Percentiles rank a stretch among this genome's conserved stretches.
phyloP scores from a whole-genome alignment of 2,797 vertebrate species.

The Xiphorhynchus erythropygius region DNA sequence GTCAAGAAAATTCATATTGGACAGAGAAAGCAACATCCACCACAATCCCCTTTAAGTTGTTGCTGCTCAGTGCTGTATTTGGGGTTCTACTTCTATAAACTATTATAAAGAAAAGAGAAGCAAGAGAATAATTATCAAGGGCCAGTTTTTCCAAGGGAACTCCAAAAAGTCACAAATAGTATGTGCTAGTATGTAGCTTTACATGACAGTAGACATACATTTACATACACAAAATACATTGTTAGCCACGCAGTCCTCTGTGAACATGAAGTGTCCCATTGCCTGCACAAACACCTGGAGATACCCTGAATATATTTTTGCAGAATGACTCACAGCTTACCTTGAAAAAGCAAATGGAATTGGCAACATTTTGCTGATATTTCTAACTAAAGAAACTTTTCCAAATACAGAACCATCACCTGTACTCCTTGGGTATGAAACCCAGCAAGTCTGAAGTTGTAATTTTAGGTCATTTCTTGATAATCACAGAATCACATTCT shows the following conservation, averaged over 20 bases:
- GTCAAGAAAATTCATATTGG: not conserved
- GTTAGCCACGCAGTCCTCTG: not conserved
- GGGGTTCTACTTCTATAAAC: not conserved
- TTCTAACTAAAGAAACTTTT: not conserved
- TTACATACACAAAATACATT: not conserved
- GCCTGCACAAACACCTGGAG: not conserved
- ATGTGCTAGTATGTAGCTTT: not conserved
- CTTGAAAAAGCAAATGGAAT: not conserved
- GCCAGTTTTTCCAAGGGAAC: not conserved
- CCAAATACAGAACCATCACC: not conserved
- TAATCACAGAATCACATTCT: not conserved
- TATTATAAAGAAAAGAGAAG: not conserved
- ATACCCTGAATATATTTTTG: not conserved
- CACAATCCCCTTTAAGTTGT: not conserved
- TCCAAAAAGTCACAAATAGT: not conserved
- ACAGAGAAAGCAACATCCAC: not conserved
- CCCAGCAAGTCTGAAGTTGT: not conserved
- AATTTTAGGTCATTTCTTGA: not conserved
- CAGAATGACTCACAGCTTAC: not conserved
- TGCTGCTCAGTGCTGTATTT: not conserved
- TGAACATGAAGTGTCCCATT: not conserved
- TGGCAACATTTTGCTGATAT: not conserved
- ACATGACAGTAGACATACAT: not conserved
- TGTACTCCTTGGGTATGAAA: not conserved
- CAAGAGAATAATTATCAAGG: not conserved